Base-by-base conservation (phyloP, 1,140 invertebrate species). In the Hycleus phaleratus region DNA sequence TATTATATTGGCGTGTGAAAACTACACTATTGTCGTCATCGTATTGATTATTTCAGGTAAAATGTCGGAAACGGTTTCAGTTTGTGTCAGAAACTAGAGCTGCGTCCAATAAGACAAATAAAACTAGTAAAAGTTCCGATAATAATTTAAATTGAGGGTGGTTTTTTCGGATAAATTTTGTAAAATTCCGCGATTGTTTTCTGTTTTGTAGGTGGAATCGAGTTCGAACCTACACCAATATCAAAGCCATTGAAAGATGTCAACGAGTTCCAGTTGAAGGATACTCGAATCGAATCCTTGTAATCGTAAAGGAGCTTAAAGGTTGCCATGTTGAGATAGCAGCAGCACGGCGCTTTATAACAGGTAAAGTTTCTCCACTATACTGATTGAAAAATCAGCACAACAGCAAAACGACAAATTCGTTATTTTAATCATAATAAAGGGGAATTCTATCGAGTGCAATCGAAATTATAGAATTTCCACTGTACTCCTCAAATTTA, bases 281-380 rank as follows among this genome's bases (percentile, higher is more conserved):
- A 26, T 25, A 45, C 51, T 59, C 26, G 49, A 46, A 46, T 18
- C 39, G 45, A 38, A 38, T 49, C 49, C 44, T 48, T 61, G 48
- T 57, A 61, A 57, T 57, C 50, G 49, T 53, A 48, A 61, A 47
- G 59, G 57, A 58, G 49, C 47, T 49, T 46, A 59, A 25, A 60
- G 59, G 40, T 57, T 61, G 56, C 42, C 50, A 53, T 54, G 55
- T 42, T 60, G 52, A 48, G 59, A 65, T 54, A 62, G 61, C 61
- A 66, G 49, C 64, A 64, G 60, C 11, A 68, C 66, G 66, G 66
- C 66, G 54, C 64, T 68, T 53, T 68, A 66, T 60, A 68, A 60
- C 56, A 68, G 61, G 66, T 66, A 55, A 66, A 32, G 32, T 32
- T 7, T 32, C 7, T 32, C 18, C 32, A 32, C 32, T 32, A 32